These are phyloP conservation scores for Odontothrips loti DNA, from an alignment of 2,888 invertebrate species.

Conservation along the genomic window DNA sequence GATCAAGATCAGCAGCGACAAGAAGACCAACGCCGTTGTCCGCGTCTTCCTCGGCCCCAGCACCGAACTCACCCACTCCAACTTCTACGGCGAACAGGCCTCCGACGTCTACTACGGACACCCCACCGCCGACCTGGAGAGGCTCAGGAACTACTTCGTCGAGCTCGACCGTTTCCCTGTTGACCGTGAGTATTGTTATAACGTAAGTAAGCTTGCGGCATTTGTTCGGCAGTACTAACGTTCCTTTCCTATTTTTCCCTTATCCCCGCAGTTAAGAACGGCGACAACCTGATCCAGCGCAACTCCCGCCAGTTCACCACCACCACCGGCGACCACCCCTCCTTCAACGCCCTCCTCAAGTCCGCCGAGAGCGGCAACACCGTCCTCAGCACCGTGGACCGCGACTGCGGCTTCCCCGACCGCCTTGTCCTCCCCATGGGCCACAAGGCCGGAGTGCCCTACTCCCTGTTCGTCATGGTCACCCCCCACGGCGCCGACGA, in stretches of 20 bases:
- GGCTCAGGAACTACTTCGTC: slow-evolving; percentile 56
- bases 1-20: slow-evolving; percentile 55
- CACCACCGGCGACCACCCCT: slow-evolving; percentile 59
- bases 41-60: slow-evolving; percentile 67
- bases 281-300: slow-evolving; percentile 63
- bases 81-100: slow-evolving; percentile 39
- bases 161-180: slow-evolving; percentile 60
- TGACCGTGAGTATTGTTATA: slow-evolving; percentile 46
- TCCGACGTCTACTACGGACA: slow-evolving; percentile 27
- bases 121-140: slow-evolving; percentile 33
- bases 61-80: slow-evolving; percentile 58
- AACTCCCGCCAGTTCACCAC: slow-evolving; percentile 63
- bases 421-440: slow-evolving; percentile 64
- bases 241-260: too few species aligned
- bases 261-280: slow-evolving; percentile 51
- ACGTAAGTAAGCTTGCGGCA: too few species aligned
- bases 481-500: slow-evolving; percentile 47
- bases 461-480: slow-evolving; percentile 58
- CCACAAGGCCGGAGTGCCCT: slow-evolving; percentile 57
- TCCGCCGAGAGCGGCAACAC: slow-evolving; percentile 55
- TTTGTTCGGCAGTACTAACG: too few species aligned
- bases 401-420: slow-evolving; percentile 57
- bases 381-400: slow-evolving; percentile 49
- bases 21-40: slow-evolving; percentile 56
- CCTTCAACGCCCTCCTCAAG: slow-evolving; percentile 60